phyloP scores from a whole-genome alignment of 2,797 vertebrate genomes.

The Chaetophractus vellerosus region DNA sequence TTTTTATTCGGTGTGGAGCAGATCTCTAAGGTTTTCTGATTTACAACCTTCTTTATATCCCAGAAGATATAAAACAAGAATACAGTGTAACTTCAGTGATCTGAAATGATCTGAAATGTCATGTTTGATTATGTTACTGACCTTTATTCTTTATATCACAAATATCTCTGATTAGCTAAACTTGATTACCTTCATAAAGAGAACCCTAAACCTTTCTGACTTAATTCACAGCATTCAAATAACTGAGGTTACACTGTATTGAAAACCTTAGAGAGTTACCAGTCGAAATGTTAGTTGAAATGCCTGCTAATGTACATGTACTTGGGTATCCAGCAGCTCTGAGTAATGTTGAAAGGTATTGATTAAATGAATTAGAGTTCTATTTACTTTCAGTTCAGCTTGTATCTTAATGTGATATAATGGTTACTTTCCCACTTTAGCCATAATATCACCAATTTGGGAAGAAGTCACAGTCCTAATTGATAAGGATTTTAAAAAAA shows the following conservation, averaged over 20 bases:
- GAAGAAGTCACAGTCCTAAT: not conserved
- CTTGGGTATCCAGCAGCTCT: conserved; percentile 88
- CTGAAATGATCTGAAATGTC: conserved; percentile 82
- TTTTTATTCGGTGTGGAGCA: conserved; percentile 92
- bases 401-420: conserved; percentile 14
- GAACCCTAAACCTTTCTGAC: conserved; percentile 68
- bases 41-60: conserved; percentile 91
- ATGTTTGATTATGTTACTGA: conserved; percentile 63
- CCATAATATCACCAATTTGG: conserved; percentile 15
- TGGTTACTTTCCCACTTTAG: conserved; percentile 42
- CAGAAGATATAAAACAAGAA: conserved; percentile 91
- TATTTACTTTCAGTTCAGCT: conserved; percentile 53
- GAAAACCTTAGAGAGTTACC: conserved; percentile 90
- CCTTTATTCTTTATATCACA: conserved; percentile 56
- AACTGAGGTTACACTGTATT: conserved; percentile 86
- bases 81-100: conserved; percentile 87
- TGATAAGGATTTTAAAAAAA: conserved; percentile 45
- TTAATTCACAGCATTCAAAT: conserved; percentile 78
- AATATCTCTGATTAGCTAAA: conserved; percentile 65
- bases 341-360: conserved; percentile 78
- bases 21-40: conserved; percentile 92
- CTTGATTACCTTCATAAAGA: conserved; percentile 66
- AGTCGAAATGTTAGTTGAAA: conserved; percentile 91
- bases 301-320: conserved; percentile 91
- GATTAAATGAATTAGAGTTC: conserved; percentile 75